Evolutionary conservation across 2,888 invertebrate species (phyloP), one percentile per base, ranked within the genome.

Genomic region (Muschampia staudingeri): DNA sequence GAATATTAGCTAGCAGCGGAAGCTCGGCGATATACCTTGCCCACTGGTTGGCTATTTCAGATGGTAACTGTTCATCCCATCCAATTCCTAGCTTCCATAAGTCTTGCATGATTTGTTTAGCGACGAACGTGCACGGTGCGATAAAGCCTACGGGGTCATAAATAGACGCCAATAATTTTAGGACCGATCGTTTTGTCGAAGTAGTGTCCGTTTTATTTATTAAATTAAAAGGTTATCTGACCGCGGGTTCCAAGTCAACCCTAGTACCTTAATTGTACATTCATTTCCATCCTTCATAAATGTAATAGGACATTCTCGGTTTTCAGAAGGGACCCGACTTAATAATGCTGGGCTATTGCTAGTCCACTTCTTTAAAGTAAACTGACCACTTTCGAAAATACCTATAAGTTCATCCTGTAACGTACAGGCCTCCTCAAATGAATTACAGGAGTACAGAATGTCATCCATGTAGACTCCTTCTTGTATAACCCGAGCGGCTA

Each of bases 111-210:
- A 67, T 34, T 16, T 34, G 34, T 16, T 67, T 34, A 34, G 67
- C 67, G 30, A 34, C 34, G 16, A 67, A 67, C 2, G 34, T 34
- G 14, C 67, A 67, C 67, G 67, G 67, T 16, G 67, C 14, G 16
- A 67, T 67, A 34, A 67, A 67, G 1, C 67, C 67, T 14, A 67
- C 67, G 34, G 67, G 67, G 16, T 67, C 67, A 8, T 67, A 67
- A 67, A 67, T 67, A 34, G 67, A 67, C 14, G 67, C 67, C 3
- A 67, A 67, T 67, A 67, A 67, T 67, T 67, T 67, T 34, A 67
- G 34, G 16, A 67, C 67, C 34, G 67, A 34, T 7, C 67, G 67
- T 16, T 67, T 67, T 0, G 67, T 67, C 12, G 30, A 30, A 30
- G 12, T 65, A 25, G 14, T 30, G 30, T 65, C 65, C 11, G 65